Evolutionary conservation across 2,888 invertebrate species (phyloP).

Genomic region (Nebria salina): DNA sequence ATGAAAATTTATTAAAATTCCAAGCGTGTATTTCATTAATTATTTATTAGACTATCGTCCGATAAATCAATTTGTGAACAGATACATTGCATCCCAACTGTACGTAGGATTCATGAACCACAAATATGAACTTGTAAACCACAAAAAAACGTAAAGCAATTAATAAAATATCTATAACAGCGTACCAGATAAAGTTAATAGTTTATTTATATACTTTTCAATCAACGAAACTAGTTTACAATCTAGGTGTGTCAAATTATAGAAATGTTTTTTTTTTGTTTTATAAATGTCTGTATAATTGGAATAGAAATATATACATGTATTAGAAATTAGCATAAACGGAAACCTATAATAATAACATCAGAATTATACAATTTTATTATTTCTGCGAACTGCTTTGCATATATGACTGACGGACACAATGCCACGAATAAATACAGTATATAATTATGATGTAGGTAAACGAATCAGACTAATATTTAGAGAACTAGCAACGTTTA

Average conservation of each 20-base stretch:
- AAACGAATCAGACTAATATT: not conserved
- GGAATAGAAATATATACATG: conserved; percentile 30
- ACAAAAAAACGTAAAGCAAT: not conserved
- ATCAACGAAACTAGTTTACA: not conserved
- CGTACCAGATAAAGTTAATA: not conserved
- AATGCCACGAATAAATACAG: not conserved
- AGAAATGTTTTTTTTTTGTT: conserved; percentile 21
- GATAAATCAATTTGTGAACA: not conserved
- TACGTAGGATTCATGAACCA: not conserved
- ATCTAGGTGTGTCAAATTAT: conserved; percentile 29
- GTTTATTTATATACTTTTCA: not conserved
- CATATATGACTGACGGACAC: conserved; percentile 12
- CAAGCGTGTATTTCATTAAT: not conserved
- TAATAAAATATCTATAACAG: not conserved
- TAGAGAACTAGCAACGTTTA: not conserved
- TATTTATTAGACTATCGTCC: not conserved
- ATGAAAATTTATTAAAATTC: too few relatives aligned
- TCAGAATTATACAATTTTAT: conserved; percentile 38
- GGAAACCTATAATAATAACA: conserved; percentile 33
- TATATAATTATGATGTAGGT: not conserved
- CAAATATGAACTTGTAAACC: not conserved
- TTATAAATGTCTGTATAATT: conserved; percentile 27
- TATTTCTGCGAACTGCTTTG: conserved; percentile 37
- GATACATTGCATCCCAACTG: not conserved
- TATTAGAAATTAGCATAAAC: conserved; percentile 38